Evolutionary conservation across 2,888 invertebrate species (phyloP).

Genomic region (Leptura quadrifasciata): DNA sequence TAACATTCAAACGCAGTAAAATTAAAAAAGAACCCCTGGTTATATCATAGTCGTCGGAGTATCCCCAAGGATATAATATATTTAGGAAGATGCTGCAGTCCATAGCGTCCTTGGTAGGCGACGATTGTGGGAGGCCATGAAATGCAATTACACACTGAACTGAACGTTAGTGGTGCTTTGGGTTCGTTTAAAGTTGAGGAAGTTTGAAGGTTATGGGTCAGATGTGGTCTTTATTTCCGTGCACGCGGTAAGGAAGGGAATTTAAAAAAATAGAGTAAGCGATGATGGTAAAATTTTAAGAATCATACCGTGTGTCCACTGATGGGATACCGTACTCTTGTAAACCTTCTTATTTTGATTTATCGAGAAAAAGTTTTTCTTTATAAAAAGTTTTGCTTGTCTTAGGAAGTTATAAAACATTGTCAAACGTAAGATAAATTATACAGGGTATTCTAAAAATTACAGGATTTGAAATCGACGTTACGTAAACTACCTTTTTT

Average conservation of each 20-base stretch:
- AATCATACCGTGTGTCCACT: too few species aligned
- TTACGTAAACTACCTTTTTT: too few species aligned
- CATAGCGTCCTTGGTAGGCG: background rate
- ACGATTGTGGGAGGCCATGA: conserved; percentile 27
- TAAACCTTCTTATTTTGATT: too few species aligned
- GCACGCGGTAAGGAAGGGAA: background rate
- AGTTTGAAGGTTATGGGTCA: conserved; percentile 11
- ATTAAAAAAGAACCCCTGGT: conserved; percentile 46
- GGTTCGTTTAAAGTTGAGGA: conserved; percentile 33
- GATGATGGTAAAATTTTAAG: too few species aligned
- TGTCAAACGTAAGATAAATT: too few species aligned
- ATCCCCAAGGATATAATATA: background rate
- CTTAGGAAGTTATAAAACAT: too few species aligned
- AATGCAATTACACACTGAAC: conserved; percentile 55
- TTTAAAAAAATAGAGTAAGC: too few species aligned
- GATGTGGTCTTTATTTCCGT: background rate
- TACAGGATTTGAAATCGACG: too few species aligned
- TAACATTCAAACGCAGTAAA: conserved; percentile 49
- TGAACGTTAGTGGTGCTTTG: conserved; percentile 46
- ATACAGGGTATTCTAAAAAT: too few species aligned
- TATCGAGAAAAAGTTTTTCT: too few species aligned
- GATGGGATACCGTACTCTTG: too few species aligned
- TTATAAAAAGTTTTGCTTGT: too few species aligned
- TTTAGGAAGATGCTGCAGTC: conserved; percentile 17
- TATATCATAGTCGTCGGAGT: conserved; percentile 2